phyloP scores from a whole-genome alignment of 2,113 vertebrate species.

The cat (Felis catus) region DNA sequence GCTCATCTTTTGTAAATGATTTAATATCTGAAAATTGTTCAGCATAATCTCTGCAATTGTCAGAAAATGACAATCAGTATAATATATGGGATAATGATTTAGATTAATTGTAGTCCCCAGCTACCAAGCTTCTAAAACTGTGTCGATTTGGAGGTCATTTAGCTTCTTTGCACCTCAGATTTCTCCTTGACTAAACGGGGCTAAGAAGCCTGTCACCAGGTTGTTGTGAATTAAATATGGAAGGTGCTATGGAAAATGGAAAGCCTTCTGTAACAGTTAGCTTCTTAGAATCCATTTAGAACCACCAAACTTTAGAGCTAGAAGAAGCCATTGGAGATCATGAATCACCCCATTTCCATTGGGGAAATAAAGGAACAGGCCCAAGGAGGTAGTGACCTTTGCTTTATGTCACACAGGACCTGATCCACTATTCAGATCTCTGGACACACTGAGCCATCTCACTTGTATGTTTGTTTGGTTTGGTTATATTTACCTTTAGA shows the following conservation, averaged over 20 bases:
- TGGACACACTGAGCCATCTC: background rate
- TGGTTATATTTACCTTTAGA: background rate
- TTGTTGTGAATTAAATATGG: background rate
- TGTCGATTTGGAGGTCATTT: background rate
- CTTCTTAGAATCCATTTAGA: background rate
- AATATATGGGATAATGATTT: constrained; percentile 35
- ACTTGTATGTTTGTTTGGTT: background rate
- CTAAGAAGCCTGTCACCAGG: background rate
- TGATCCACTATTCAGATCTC: background rate
- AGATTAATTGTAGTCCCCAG: background rate
- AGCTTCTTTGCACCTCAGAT: background rate
- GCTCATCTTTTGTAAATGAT: constrained; percentile 1
- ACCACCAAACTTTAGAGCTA: background rate
- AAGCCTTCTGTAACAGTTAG: background rate
- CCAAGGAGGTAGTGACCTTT: background rate
- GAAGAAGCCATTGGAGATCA: background rate
- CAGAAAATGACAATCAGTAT: constrained; percentile 48
- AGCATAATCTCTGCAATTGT: constrained; percentile 25
- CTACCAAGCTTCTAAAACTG: constrained; percentile 8
- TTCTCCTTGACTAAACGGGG: background rate
- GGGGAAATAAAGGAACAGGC: background rate
- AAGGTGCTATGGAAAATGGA: background rate
- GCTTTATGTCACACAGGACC: background rate
- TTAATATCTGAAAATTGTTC: constrained; percentile 50
- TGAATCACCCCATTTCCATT: background rate